A percentile compares a stretch with the other conserved stretches of the same genome.
phyloP scores from a whole-genome alignment of 1,140 invertebrate genomes.

The Telenomus remus region DNA sequence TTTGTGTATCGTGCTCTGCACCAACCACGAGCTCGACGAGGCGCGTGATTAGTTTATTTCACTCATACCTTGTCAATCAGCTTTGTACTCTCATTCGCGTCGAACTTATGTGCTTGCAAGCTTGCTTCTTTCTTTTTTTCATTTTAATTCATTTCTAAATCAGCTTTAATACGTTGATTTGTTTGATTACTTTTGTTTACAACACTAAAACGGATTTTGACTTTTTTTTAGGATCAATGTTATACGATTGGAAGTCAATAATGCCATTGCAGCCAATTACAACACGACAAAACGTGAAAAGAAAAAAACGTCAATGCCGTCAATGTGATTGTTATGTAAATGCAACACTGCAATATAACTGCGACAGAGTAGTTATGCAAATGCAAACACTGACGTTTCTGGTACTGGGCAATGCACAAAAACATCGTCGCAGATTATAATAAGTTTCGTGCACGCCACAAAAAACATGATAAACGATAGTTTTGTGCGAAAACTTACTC shows the following conservation, averaged over 20 bases:
- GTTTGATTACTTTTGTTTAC: too few relatives aligned
- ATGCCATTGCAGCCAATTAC: slow-evolving; percentile 5
- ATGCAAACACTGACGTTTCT: slow-evolving; percentile 39
- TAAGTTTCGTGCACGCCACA: slow-evolving; percentile 14
- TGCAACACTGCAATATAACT: slow-evolving; percentile 52
- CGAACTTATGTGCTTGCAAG: background rate
- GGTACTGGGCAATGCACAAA: slow-evolving; percentile 9
- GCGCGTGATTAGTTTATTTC: slow-evolving; percentile 39
- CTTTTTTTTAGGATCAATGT: background rate
- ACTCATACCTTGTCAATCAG: slow-evolving; percentile 22
- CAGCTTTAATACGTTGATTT: too few relatives aligned
- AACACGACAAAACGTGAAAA: background rate
- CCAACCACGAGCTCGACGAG: slow-evolving; percentile 17
- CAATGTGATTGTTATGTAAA: slow-evolving; percentile 54
- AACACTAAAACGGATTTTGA: too few relatives aligned
- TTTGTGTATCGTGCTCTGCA: slow-evolving; percentile 27
- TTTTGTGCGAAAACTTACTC: background rate
- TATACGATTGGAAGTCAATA: background rate
- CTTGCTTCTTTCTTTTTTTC: too few relatives aligned
- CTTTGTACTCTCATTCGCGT: slow-evolving; percentile 29
- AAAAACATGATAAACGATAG: background rate
- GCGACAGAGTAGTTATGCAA: slow-evolving; percentile 49
- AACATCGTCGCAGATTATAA: slow-evolving; percentile 35
- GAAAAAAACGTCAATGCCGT: slow-evolving; percentile 26
- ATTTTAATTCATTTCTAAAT: too few relatives aligned